phyloP scores from a whole-genome alignment of 23 tunicate species.

The Halocynthia roretzi region DNA sequence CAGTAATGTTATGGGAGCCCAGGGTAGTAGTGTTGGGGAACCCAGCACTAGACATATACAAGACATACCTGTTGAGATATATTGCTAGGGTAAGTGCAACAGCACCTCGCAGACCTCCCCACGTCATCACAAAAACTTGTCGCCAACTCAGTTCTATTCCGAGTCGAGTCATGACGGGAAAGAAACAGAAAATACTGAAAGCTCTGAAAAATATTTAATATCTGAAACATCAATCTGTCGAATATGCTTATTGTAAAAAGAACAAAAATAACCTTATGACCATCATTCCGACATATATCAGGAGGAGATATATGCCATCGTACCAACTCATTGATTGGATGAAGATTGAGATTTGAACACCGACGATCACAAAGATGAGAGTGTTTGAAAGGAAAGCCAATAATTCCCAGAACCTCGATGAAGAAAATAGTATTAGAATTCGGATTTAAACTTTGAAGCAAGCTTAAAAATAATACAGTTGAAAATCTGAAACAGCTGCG shows the following conservation, averaged over 20 bases:
- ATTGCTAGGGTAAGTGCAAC: conserved; percentile 77
- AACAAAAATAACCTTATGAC: conserved; percentile 37
- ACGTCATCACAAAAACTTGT: conserved; percentile 77
- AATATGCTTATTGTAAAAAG: not conserved
- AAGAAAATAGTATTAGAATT: not conserved
- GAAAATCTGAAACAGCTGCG: too few species aligned
- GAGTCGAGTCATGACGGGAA: conserved; percentile 66
- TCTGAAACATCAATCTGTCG: too few species aligned
- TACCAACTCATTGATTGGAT: conserved; percentile 31
- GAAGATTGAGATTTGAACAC: conserved; percentile 43
- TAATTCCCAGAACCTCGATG: conserved; percentile 78
- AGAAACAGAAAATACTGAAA: conserved; percentile 66
- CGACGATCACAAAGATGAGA: conserved; percentile 75
- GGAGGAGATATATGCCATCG: conserved; percentile 56
- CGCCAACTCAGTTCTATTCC: conserved; percentile 75
- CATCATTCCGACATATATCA: conserved; percentile 55
- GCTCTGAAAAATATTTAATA: conserved; percentile 26
- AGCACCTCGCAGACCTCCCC: conserved; percentile 91
- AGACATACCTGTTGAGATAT: conserved; percentile 55
- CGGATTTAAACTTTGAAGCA: not conserved
- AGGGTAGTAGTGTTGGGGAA: too few species aligned
- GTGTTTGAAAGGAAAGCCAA: conserved; percentile 80
- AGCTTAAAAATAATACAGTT: not conserved
- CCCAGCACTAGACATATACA: conserved; percentile 11
- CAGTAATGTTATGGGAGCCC: too few species aligned